Evolutionary conservation across 2,797 vertebrate species (phyloP).

Genomic region (Hapalemur alaotrensis): DNA sequence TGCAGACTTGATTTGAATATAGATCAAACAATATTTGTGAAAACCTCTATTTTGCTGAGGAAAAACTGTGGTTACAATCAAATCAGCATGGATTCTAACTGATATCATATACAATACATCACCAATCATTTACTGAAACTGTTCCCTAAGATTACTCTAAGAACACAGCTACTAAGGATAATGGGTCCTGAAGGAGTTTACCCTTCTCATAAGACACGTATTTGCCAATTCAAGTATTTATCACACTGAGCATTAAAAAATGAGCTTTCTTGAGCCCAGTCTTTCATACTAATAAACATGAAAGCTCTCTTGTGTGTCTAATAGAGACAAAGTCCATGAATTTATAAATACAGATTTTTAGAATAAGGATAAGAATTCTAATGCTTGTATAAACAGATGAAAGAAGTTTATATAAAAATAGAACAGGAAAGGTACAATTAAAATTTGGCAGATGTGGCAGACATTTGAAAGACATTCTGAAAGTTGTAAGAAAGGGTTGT

Average conservation of each 20-base stretch:
- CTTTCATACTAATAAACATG: slow-evolving; percentile 52
- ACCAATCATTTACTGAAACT: slow-evolving; percentile 9
- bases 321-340: background rate
- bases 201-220: background rate
- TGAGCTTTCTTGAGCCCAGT: slow-evolving; percentile 28
- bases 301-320: background rate
- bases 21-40: slow-evolving; percentile 21
- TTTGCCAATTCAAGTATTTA: slow-evolving; percentile 54
- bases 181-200: slow-evolving; percentile 31
- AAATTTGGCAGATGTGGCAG: background rate
- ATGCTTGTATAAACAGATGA: slow-evolving; percentile 29
- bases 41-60: background rate
- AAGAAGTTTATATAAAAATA: slow-evolving; percentile 16
- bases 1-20: slow-evolving; percentile 8
- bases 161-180: slow-evolving; percentile 16
- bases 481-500: slow-evolving; percentile 16
- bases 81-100: slow-evolving; percentile 52
- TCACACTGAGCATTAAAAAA: slow-evolving; percentile 57
- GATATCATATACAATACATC: background rate
- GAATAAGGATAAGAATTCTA: slow-evolving; percentile 25
- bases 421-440: slow-evolving; percentile 51
- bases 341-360: slow-evolving; percentile 62
- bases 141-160: slow-evolving; percentile 12
- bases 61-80: slow-evolving; percentile 44
- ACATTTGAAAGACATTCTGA: slow-evolving; percentile 48